Evolutionary conservation across 2,797 vertebrate species (phyloP).

Genomic region (Catostomus latipinnis): DNA sequence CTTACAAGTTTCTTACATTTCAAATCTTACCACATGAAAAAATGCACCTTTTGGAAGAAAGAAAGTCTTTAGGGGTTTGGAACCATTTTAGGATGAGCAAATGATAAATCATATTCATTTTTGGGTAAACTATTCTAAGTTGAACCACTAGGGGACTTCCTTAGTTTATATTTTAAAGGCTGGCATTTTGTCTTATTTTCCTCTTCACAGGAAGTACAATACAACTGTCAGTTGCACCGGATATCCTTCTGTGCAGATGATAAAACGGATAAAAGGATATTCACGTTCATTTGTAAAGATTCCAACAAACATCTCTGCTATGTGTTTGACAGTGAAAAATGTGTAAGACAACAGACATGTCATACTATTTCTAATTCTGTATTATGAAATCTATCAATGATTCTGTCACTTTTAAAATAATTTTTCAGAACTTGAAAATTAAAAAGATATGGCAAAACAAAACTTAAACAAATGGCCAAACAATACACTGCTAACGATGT

Average conservation of each 20-base stretch:
- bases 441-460: background rate
- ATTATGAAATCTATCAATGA: background rate
- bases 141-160: no score
- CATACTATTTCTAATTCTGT: background rate
- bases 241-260: slow-evolving; percentile 99
- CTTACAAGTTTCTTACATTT: no score
- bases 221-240: slow-evolving; percentile 96
- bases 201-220: slow-evolving; percentile 87
- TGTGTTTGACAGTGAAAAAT: slow-evolving; percentile 99
- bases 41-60: background rate
- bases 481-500: background rate
- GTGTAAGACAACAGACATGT: slow-evolving; percentile 83
- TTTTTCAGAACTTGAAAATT: background rate
- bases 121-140: no score
- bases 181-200: background rate
- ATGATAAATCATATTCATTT: no score
- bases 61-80: no score
- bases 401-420: background rate
- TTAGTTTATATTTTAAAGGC: background rate
- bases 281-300: slow-evolving; percentile 99
- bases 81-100: no score
- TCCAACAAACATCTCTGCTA: slow-evolving; percentile 98
- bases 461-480: background rate
- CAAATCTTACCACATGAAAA: background rate
- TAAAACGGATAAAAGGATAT: slow-evolving; percentile 99